Conservation (phyloP, 2,113 vertebrate genomes). For the Hydrolagus affinis region DNA sequence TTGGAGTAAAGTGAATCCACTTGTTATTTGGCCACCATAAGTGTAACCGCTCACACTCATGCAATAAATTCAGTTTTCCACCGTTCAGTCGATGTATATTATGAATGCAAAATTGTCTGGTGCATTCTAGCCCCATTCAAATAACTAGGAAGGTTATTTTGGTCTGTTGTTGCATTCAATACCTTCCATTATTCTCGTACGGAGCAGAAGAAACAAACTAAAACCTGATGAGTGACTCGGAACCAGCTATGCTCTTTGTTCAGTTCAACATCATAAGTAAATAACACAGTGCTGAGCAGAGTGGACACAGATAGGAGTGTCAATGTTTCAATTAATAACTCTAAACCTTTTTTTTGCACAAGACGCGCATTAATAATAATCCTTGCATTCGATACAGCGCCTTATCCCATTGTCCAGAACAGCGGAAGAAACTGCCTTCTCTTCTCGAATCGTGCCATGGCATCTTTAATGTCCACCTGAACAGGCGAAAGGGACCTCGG, state of each 20-base stretch:
- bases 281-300: background rate
- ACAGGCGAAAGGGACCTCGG: too few relatives aligned
- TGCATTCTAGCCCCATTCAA: too few relatives aligned
- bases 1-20: too few relatives aligned
- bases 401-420: too few relatives aligned
- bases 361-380: background rate
- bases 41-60: background rate
- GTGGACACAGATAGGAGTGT: background rate
- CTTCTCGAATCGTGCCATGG: too few relatives aligned
- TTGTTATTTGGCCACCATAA: background rate
- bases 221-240: background rate
- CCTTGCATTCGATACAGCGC: too few relatives aligned
- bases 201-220: background rate
- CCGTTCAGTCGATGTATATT: background rate
- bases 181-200: background rate
- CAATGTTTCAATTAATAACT: conserved; percentile 3
- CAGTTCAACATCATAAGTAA: background rate
- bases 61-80: background rate
- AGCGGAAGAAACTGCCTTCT: too few relatives aligned
- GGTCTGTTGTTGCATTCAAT: too few relatives aligned
- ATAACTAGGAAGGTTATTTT: too few relatives aligned
- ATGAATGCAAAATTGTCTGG: too few relatives aligned
- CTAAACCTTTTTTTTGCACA: conserved; percentile 12
- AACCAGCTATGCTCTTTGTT: background rate
- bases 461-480: too few relatives aligned